Evolutionary conservation across 2,113 vertebrate genomes (phyloP).

Genomic region (Chaetura pelagica): DNA sequence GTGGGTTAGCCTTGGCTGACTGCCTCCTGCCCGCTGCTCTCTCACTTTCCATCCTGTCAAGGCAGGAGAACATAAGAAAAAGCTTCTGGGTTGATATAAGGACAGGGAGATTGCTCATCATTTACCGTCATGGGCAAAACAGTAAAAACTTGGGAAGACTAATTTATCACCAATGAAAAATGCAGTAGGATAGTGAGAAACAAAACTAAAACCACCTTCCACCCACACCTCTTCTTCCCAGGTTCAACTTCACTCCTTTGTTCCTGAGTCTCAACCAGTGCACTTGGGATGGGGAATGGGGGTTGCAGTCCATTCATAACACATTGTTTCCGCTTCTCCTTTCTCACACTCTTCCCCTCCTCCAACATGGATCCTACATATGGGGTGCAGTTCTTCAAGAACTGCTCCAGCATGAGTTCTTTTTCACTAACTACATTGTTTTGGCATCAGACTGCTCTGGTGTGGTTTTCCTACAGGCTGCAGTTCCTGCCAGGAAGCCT

Average conservation of each 20-base stretch:
- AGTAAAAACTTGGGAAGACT: too few relatives aligned
- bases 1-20: neutral
- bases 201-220: too few relatives aligned
- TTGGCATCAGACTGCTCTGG: neutral
- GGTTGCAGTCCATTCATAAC: neutral
- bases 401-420: neutral
- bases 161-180: too few relatives aligned
- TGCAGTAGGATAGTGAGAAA: too few relatives aligned
- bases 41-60: neutral
- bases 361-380: neutral
- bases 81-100: too few relatives aligned
- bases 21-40: neutral
- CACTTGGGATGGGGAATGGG: accelerated
- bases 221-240: neutral
- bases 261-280: neutral
- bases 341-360: neutral
- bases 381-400: neutral
- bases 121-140: too few relatives aligned
- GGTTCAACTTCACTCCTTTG: neutral
- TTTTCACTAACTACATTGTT: neutral
- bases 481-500: neutral
- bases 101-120: too few relatives aligned
- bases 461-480: too few relatives aligned
- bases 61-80: neutral
- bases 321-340: neutral